Evolutionary conservation across 2,888 invertebrate genomes (phyloP), one percentile per base, ranked within the genome.

Genomic region (Isotomurus palustris): DNA sequence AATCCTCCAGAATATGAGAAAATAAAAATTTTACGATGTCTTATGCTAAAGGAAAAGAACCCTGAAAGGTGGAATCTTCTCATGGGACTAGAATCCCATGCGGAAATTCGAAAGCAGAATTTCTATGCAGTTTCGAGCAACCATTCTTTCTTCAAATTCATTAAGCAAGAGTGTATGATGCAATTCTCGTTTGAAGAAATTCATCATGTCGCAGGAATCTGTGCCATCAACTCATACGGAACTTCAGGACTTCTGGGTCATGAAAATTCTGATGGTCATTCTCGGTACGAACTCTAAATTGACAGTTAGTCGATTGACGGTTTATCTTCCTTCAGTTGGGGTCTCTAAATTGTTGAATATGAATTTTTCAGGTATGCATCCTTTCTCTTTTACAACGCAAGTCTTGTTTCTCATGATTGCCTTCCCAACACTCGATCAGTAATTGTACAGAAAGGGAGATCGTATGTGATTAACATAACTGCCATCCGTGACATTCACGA

Each of bases 1-100:
- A 56, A 56, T 47, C 58, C 64, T 2, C 32, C 58, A n/a, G 64
- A 64, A 36, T 64, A 64, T 43, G 64, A 64, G 29, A 64, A 64
- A 40, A 64, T 64, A 27, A 60, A 60, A 41, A 58, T 60, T 36
- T 41, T 64, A 38, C 60, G 64, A 35, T 49, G 58, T 17, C 44
- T 64, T 17, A 49, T 64, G n/a, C 56, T 64, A 19, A 58, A 55
- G 52, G 64, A 64, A 36, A 57, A 60, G 44, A 32, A 38, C 40
- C 64, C 60, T 8, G 64, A 64, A 32, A 64, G 60, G 50, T 64
- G 64, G 64, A 58, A 56, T 24, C 51, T 49, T 47, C 60, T 69
- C 40, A 51, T 49, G 25, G 41, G 58, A 17, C 45, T 64, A 21
- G 60, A 64, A 53, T 64, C 64, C 56, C 64, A 58, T 21, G 55